phyloP scores from a whole-genome alignment of 2,888 invertebrate species.

The Horisme vitalbata region DNA sequence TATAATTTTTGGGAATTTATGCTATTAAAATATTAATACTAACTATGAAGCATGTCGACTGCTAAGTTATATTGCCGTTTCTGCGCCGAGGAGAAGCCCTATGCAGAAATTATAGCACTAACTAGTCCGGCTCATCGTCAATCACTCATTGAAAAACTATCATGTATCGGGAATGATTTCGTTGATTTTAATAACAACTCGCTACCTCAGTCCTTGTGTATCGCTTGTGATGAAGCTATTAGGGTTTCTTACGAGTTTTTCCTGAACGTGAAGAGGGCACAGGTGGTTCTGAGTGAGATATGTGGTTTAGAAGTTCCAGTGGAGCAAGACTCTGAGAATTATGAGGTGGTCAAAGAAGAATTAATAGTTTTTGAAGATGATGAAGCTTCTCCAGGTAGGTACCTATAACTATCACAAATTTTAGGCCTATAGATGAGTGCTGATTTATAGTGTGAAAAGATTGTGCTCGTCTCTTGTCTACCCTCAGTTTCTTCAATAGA shows the following conservation, averaged over 20 bases:
- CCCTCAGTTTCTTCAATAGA: too few relatives aligned
- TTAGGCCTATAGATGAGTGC: too few relatives aligned
- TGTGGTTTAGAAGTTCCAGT: not conserved
- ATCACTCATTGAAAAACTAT: slow-evolving; percentile 8
- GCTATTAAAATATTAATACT: too few relatives aligned
- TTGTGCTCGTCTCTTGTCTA: too few relatives aligned
- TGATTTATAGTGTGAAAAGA: too few relatives aligned
- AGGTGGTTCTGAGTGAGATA: slow-evolving; percentile 8
- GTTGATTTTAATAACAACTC: slow-evolving; percentile 19
- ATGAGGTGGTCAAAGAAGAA: slow-evolving; percentile 1
- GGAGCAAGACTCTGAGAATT: not conserved
- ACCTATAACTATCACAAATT: too few relatives aligned
- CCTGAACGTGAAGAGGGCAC: slow-evolving; percentile 10
- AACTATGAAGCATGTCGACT: slow-evolving; percentile 7
- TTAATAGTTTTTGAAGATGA: not conserved
- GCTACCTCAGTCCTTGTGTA: slow-evolving; percentile 16
- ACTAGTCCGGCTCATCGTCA: not conserved
- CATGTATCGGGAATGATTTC: slow-evolving; percentile 2
- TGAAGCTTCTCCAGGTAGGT: too few relatives aligned
- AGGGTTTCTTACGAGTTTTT: slow-evolving; percentile 13
- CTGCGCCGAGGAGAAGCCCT: slow-evolving; percentile 15
- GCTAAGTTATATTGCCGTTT: slow-evolving; percentile 10
- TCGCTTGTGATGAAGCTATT: slow-evolving; percentile 5
- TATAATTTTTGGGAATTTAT: too few relatives aligned
- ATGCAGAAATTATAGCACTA: slow-evolving; percentile 1